Base-by-base conservation (phyloP, 1,140 invertebrate genomes). In the Papilio polytes region DNA sequence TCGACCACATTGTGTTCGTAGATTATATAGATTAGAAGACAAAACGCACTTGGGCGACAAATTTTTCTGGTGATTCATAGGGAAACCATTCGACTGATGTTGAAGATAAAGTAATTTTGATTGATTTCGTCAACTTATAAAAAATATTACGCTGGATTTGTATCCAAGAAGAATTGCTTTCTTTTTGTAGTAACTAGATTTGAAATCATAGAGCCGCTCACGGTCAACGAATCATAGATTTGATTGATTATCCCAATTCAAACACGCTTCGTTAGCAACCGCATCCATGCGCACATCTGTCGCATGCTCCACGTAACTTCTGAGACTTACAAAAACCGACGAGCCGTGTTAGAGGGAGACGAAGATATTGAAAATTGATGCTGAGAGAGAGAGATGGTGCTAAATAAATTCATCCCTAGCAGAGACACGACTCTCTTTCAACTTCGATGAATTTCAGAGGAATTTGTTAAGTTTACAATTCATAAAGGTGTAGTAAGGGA, bases 221-320 rank as follows among this genome's bases (percentile, higher is more conserved):
- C 85, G 89, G 90, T 92, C 90, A 93, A 91, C 91, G 89, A 93
- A 93, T 94, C 89, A 91, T 85, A 91, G 87, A 91, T 89, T 90
- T 93, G 92, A 94, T 94, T 94, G 93, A 94, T 94, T 93, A 93
- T 93, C 87, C 88, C 87, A 87, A 92, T 94, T 88, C 86, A 90
- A 88, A 88, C 87, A 93, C 88, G 93, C 87, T 91, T 94, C 92
- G 92, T 94, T 94, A 93, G 86, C 83, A 85, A 87, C 89, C 90
- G 88, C 93, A 92, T 85, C 90, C 91, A 91, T 87, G 92, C 93
- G 91, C 91, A 86, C 93, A 94, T 94, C 92, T 94, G 93, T 94
- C 92, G 88, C 86, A 94, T 91, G 93, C 85, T 92, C 86, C 90
- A 91, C 82, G 80, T 89, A 92, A 92, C 91, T 92, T 92, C 83